These are phyloP conservation scores for Ciconia maguari DNA, from an alignment of 2,113 vertebrate species.

Conservation along the genomic window DNA sequence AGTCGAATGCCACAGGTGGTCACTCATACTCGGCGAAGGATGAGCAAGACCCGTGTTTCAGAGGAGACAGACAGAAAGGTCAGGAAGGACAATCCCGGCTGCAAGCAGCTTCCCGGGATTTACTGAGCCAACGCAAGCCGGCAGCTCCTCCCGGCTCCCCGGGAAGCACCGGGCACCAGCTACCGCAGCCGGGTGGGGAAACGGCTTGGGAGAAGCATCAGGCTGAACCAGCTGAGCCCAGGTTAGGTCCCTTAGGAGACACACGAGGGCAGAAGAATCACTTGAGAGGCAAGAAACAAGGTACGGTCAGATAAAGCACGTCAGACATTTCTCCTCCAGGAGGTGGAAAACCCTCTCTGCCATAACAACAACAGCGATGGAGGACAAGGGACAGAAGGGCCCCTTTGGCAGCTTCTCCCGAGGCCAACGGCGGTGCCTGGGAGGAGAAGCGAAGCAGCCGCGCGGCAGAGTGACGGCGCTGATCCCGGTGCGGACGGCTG, in stretches of 20 bases:
- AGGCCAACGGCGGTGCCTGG: fast-evolving
- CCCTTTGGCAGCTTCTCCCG: background rate
- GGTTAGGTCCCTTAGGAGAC: background rate
- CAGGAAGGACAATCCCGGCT: background rate
- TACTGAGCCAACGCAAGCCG: fast-evolving
- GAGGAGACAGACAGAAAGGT: background rate
- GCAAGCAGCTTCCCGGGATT: background rate
- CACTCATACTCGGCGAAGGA: background rate
- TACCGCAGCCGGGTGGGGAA: background rate
- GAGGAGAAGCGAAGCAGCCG: background rate
- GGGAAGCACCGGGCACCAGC: background rate
- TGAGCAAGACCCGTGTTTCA: background rate
- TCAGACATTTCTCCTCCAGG: background rate
- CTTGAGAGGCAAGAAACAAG: background rate
- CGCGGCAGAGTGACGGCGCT: fast-evolving
- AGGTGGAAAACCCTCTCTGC: background rate
- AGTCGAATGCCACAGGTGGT: background rate
- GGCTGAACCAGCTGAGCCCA: background rate
- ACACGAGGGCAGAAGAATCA: background rate
- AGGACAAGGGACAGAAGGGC: fast-evolving
- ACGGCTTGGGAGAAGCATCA: background rate
- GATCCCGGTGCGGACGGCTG: fast-evolving
- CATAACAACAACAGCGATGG: too few species aligned
- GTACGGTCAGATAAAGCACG: background rate
- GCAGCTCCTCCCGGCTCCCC: background rate